phyloP scores from a whole-genome alignment of 2,888 invertebrate species.

The Alsophila aescularia region DNA sequence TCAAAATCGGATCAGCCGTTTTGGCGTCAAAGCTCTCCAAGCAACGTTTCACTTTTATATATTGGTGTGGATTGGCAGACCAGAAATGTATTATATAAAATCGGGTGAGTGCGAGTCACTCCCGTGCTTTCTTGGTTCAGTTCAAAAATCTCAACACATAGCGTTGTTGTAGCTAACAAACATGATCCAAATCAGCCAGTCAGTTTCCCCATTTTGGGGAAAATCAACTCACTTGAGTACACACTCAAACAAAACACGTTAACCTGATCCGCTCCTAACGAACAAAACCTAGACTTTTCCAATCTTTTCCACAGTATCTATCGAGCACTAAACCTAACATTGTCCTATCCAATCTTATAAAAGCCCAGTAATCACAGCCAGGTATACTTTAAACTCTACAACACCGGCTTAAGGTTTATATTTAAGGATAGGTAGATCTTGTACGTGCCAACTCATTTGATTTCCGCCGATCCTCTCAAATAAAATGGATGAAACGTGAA shows the following conservation, averaged over 20 bases:
- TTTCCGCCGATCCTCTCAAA: conserved; percentile 41
- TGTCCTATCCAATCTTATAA: conserved; percentile 27
- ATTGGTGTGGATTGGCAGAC: too few species aligned
- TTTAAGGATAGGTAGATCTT: conserved; percentile 17
- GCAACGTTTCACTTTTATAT: too few species aligned
- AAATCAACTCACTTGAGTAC: neutral
- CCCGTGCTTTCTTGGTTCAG: too few species aligned
- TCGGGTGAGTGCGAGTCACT: too few species aligned
- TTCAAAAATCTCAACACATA: too few species aligned
- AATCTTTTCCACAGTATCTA: conserved; percentile 18
- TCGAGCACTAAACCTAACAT: conserved; percentile 22
- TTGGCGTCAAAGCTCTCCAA: too few species aligned
- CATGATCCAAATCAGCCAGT: too few species aligned
- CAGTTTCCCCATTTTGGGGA: too few species aligned
- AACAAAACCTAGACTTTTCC: conserved; percentile 18
- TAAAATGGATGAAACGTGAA: conserved; percentile 41
- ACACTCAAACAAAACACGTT: neutral
- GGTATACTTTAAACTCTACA: conserved; percentile 15
- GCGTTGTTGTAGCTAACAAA: too few species aligned
- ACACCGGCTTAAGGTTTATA: conserved; percentile 19
- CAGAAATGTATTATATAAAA: too few species aligned
- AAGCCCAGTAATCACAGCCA: conserved; percentile 19
- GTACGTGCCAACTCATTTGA: conserved; percentile 38
- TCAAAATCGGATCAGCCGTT: too few species aligned
- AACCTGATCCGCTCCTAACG: neutral